Base-by-base conservation (phyloP, 2,797 vertebrate genomes). In the Lepidocolaptes lacrymiger region DNA sequence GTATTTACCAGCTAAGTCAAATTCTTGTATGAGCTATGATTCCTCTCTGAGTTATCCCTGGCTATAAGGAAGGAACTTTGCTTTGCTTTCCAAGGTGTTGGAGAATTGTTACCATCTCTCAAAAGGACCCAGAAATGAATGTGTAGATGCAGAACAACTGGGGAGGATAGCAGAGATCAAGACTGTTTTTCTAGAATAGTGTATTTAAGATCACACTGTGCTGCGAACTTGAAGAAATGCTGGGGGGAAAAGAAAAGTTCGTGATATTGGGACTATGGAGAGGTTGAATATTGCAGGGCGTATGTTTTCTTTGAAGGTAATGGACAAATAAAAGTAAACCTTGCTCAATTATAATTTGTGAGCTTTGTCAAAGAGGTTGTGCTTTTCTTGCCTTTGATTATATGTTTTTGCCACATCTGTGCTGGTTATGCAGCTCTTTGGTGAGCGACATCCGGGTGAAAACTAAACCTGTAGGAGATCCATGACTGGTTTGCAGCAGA, bases 11-110 rank as follows among this genome's bases (percentile, higher is more conserved):
- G 19, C 0, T 1, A 52, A 41, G 16, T 51, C 20, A 34, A 8
- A 19, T 36, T 30, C 10, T 46, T 6, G 1, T 6, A 2, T 37
- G 36, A 52, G 1, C 23, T 23, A 0, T 11, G 32, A 22, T 28
- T 17, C 13, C n/a, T 43, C 24, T 9, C 9, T 6, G 41, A 72
- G 4, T 9, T 34, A 2, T 17, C 77, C 1, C 2, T 36, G 44
- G 11, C 21, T 67, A 0, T 24, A 11, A 64, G 51, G 15, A n/a
- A 68, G 12, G 43, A 8, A 18, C 26, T 6, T 6, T 41, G 7
- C 73, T 72, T 41, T 59, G 48, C 19, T 87, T 48, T 22, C 36
- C 7, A 1, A 9, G 16, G 2, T 37, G 12, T 7, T 85, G 43
- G 22, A 21, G n/a, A 32, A 10, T 22, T 17, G 23, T 64, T 51